Percentiles rank a stretch among this genome's conserved stretches.
Conservation (phyloP, 2,113 vertebrate genomes). For the Strix uralensis region DNA sequence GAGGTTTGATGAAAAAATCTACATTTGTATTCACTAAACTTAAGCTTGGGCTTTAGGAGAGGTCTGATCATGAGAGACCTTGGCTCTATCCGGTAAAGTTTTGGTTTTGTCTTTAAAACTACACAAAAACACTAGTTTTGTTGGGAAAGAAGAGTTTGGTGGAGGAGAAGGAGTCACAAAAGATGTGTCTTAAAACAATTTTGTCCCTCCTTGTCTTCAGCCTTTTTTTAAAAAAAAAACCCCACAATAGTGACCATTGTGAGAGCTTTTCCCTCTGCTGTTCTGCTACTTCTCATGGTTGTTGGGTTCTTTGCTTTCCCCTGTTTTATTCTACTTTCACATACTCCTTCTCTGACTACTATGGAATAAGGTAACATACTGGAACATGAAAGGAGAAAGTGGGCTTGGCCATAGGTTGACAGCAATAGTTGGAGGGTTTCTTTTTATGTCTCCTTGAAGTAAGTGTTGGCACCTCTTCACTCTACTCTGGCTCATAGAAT, state of each 20-base stretch:
- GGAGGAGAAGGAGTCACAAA: not conserved
- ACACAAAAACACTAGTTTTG: not conserved
- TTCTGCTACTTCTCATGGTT: not conserved
- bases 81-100: not conserved
- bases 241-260: not conserved
- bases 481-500: conserved; percentile 2
- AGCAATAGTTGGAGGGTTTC: not conserved
- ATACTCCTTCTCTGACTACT: not conserved
- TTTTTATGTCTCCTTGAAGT: not conserved
- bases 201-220: not conserved
- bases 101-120: not conserved
- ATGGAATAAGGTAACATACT: not conserved
- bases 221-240: not conserved
- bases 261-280: not conserved
- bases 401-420: not conserved
- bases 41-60: not conserved
- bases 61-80: not conserved
- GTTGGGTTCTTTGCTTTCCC: not conserved
- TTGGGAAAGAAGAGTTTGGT: not conserved
- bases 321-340: not conserved
- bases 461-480: not conserved
- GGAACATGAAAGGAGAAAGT: not conserved
- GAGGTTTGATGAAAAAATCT: not conserved
- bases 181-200: not conserved
- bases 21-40: not conserved